phyloP scores from a whole-genome alignment of 2,888 invertebrate species.

The Zhuqinia jingwanae region DNA sequence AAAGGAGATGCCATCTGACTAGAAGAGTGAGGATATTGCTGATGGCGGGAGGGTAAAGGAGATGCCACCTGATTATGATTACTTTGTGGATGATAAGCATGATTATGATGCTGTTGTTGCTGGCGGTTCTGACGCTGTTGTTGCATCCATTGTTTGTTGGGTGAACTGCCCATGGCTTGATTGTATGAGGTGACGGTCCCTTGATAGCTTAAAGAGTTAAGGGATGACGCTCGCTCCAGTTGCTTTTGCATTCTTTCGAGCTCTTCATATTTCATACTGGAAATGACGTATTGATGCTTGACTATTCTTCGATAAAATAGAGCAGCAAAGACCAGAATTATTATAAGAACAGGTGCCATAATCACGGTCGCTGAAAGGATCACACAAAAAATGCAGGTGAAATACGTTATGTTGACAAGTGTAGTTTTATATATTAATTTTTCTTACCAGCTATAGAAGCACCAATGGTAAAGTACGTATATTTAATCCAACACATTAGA shows the following conservation, averaged over 20 bases:
- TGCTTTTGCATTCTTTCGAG: slow-evolving; percentile 47
- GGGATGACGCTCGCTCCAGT: slow-evolving; percentile 29
- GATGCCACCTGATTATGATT: background rate
- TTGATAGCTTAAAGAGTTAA: slow-evolving; percentile 50
- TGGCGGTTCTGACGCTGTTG: background rate
- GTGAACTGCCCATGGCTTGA: background rate
- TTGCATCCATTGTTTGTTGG: slow-evolving; percentile 23
- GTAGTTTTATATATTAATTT: background rate
- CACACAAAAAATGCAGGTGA: too few species aligned
- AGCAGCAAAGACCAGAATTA: slow-evolving; percentile 76
- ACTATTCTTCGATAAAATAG: slow-evolving; percentile 72
- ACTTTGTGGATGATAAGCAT: background rate
- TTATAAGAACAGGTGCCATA: slow-evolving; percentile 76
- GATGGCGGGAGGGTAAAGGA: background rate
- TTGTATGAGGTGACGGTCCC: slow-evolving; percentile 45
- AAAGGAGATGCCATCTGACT: background rate
- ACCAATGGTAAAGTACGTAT: slow-evolving; percentile 63
- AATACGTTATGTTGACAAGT: too few species aligned
- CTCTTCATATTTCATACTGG: slow-evolving; percentile 54
- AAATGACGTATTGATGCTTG: slow-evolving; percentile 59
- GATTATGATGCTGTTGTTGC: background rate
- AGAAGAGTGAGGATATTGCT: background rate
- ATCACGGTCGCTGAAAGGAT: slow-evolving; percentile 65
- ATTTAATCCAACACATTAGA: slow-evolving; percentile 78
- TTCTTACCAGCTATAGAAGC: slow-evolving; percentile 67